A percentile compares a stretch with the other conserved stretches of the same genome.
phyloP scores from a whole-genome alignment of 2,888 invertebrate genomes.

The Drosophila anomelani region DNA sequence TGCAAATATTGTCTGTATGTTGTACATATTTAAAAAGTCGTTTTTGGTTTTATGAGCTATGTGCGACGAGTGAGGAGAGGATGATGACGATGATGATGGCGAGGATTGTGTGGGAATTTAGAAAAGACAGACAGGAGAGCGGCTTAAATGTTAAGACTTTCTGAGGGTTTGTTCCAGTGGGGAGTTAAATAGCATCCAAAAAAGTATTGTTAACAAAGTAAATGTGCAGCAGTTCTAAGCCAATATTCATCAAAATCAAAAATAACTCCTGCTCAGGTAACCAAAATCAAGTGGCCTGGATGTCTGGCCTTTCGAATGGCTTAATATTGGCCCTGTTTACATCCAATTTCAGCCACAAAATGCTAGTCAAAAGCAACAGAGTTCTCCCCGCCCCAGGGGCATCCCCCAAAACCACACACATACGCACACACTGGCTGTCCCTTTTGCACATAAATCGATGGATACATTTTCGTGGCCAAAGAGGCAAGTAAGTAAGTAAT shows the following conservation, averaged over 20 bases:
- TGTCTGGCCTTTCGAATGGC: not conserved
- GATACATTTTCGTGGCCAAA: constrained; percentile 15
- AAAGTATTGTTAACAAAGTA: not conserved
- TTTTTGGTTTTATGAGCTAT: constrained; percentile 43
- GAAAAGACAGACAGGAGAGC: not conserved
- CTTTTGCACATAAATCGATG: constrained; percentile 39
- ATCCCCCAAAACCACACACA: constrained; percentile 23
- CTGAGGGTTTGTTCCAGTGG: constrained; percentile 13
- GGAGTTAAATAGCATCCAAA: not conserved
- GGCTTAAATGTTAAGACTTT: constrained; percentile 9
- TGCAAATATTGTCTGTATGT: constrained; percentile 68
- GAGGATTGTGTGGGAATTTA: constrained; percentile 22
- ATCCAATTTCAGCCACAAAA: constrained; percentile 11
- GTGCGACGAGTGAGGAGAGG: not conserved
- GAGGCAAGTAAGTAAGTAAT: not conserved
- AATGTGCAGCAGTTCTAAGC: not conserved
- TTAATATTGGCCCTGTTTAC: constrained; percentile 13
- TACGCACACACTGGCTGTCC: constrained; percentile 15
- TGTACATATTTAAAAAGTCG: constrained; percentile 57
- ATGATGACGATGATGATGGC: not conserved
- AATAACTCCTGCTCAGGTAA: not conserved
- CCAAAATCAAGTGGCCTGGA: not conserved
- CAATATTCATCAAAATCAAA: not conserved
- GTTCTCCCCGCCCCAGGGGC: constrained; percentile 25
- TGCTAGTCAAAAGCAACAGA: constrained; percentile 19